Base-by-base conservation (phyloP, 1,140 invertebrate species). In the Scaptomyza hsui region DNA sequence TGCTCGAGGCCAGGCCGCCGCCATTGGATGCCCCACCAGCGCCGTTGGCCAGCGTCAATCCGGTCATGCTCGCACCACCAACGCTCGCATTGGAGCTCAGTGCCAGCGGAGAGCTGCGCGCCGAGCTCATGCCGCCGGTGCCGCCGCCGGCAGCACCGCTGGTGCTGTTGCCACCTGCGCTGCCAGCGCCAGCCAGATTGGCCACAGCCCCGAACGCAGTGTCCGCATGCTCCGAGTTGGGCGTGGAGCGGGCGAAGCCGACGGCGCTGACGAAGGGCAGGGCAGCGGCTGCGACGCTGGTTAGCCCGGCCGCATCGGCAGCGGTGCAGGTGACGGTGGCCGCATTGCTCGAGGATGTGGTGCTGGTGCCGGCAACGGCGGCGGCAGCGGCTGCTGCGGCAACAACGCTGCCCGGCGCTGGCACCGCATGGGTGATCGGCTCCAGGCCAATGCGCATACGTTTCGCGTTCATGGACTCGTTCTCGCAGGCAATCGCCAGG, bases 401-500 rank as follows among this genome's bases (percentile, higher is more conserved):
- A 51, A 94, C 93, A 49, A 95, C 94, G 57, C 80, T 90, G 32
- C 90, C 88, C 37, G 94, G 93, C 63, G 95, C 93, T 71, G 96
- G 95, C 93, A 96, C 94, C 15, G 96, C 95, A 92, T 97, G 96
- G 92, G 97, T 95, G 91, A 99, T 96, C 39, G 98, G 98, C 91
- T 99, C 98, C 75, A 99, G 93, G 56, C 98, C 98, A 82, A 98
- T 94, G 70, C 97, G 94, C 97, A 99, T 98, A 80, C 97, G 94
- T 92, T 98, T 99, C 24, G 97, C 98, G 92, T 99, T 99, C 91
- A 98, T 95, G 91, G 96, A 97, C 92, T 99, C 98, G 92, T 99
- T 99, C 93, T 99, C 98, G 92, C 98, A 99, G 44, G 98, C 98
- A 78, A 96, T 95, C 71, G 97, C 97, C 89, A 99, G 93, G 86